Percentiles rank a stretch among this genome's conserved stretches.
These are phyloP conservation scores for Columbina picui DNA, from an alignment of 2,113 vertebrate genomes.

Conservation along the genomic window DNA sequence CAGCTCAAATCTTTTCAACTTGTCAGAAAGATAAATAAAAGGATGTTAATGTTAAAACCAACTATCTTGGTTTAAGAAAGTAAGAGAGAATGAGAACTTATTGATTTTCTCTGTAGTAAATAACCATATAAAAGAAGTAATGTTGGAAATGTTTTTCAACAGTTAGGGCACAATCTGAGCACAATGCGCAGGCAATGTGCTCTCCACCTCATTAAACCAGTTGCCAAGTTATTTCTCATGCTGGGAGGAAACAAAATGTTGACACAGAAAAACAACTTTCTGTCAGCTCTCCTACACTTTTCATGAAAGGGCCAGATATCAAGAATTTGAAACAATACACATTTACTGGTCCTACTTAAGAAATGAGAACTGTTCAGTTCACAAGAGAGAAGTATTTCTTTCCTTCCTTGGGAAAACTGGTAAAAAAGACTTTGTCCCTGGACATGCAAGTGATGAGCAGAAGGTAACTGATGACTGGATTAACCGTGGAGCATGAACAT, in stretches of 20 bases:
- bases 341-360: not conserved
- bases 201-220: not conserved
- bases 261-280: not conserved
- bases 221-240: not conserved
- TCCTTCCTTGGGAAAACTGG: constrained; percentile 4
- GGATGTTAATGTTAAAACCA: not conserved
- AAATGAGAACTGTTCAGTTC: not conserved
- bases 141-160: not conserved
- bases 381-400: not conserved
- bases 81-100: not conserved
- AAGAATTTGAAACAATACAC: not conserved
- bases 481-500: not conserved
- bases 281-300: not conserved
- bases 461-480: not conserved
- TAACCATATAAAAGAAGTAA: not conserved
- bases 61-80: not conserved
- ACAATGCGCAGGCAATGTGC: not conserved
- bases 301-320: not conserved
- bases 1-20: not conserved
- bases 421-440: not conserved
- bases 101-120: not conserved
- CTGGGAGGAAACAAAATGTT: not conserved
- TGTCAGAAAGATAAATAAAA: not conserved
- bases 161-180: not conserved
- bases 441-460: not conserved